Conservation (phyloP, 2,797 vertebrate genomes). For the Danio jaintianensis region DNA sequence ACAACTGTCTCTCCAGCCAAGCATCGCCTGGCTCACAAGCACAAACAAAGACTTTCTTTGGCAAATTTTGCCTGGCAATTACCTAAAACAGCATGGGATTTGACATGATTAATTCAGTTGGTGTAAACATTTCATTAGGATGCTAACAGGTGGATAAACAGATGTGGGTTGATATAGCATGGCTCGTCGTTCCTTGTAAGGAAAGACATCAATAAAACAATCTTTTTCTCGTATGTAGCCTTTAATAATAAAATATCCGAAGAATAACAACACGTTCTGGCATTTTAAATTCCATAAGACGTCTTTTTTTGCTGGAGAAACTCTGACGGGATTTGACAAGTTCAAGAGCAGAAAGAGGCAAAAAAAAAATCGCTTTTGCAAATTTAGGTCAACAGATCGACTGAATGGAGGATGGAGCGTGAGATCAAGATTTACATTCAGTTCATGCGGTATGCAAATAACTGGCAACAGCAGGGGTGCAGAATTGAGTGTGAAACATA, state of each 20-base stretch:
- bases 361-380: conserved; percentile 31
- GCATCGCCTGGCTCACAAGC: conserved; percentile 29
- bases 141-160: conserved; percentile 53
- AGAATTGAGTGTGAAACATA: background rate
- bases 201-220: conserved; percentile 9
- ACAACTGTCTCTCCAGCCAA: conserved; percentile 56
- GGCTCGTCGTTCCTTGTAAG: conserved; percentile 10
- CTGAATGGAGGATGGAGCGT: background rate
- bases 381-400: conserved; percentile 37
- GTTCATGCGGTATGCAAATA: background rate
- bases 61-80: conserved; percentile 52
- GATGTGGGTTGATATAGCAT: conserved; percentile 40
- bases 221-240: background rate
- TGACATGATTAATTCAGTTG: conserved; percentile 61
- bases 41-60: conserved; percentile 55
- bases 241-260: background rate
- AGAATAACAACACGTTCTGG: background rate
- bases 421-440: background rate
- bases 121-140: conserved; percentile 61
- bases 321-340: conserved; percentile 14
- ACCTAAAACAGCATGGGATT: conserved; percentile 58
- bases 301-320: background rate
- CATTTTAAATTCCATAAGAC: background rate
- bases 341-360: background rate
- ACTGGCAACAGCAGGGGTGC: too few species aligned